Conservation (phyloP, 2,797 vertebrate genomes). For the Neosalanx taihuensis region DNA sequence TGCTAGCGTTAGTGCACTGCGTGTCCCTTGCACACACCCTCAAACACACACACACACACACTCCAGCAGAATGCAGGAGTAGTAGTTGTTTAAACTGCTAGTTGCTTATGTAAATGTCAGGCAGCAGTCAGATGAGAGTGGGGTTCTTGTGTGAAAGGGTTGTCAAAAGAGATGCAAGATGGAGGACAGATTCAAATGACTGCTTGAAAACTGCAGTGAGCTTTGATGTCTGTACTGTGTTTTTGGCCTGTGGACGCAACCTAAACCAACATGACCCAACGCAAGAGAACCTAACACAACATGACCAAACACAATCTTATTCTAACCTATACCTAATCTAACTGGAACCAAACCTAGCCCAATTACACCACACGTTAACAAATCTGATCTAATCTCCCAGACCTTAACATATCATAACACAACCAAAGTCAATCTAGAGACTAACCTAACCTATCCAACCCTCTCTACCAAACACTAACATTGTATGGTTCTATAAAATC, state of each 20-base stretch:
- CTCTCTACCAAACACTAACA: no score
- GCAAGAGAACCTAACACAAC: not conserved
- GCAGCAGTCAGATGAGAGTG: conserved; percentile 1
- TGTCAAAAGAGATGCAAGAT: conserved; percentile 1
- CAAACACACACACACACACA: conserved; percentile 12
- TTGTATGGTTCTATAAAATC: no score
- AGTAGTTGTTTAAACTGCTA: conserved; percentile 28
- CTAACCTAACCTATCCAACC: no score
- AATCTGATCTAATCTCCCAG: not conserved
- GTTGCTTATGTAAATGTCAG: conserved; percentile 21
- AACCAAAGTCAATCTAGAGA: no score
- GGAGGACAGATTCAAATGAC: not conserved
- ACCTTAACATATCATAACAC: no score
- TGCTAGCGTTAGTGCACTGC: not conserved
- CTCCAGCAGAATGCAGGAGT: conserved; percentile 3
- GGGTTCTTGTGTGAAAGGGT: not conserved
- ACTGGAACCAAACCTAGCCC: not conserved
- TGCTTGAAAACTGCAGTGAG: not conserved
- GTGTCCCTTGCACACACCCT: not conserved
- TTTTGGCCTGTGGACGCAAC: not conserved
- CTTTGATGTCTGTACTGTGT: no score
- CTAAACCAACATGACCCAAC: not conserved
- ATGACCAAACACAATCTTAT: not conserved
- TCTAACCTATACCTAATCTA: not conserved
- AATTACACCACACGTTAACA: not conserved